A percentile compares a stretch with the other conserved stretches of the same genome.
These are phyloP conservation scores for Balaeniceps rex DNA, from an alignment of 2,113 vertebrate genomes.

Conservation along the genomic window DNA sequence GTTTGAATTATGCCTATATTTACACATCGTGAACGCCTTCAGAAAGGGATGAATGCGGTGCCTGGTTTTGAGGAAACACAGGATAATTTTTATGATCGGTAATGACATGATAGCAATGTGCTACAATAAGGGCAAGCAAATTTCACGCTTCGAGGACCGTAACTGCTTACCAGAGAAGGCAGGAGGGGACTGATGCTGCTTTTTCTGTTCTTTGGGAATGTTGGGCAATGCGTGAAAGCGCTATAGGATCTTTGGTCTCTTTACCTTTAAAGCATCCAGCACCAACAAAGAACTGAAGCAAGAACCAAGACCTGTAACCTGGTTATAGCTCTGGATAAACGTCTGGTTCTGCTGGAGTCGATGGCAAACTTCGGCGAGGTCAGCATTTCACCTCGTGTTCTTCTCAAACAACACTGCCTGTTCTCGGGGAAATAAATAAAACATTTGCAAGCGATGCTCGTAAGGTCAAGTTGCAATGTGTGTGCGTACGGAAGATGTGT, in stretches of 20 bases:
- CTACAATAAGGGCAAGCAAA: background rate
- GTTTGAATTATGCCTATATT: background rate
- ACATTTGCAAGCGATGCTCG: background rate
- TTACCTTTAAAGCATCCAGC: background rate
- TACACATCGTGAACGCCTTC: background rate
- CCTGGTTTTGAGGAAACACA: background rate
- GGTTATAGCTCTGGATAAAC: background rate
- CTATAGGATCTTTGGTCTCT: background rate
- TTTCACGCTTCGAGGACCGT: background rate
- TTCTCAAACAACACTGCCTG: background rate
- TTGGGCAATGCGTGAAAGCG: background rate
- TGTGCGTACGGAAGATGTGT: background rate
- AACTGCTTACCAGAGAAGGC: background rate
- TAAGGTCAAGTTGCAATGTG: background rate
- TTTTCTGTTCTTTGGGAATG: background rate
- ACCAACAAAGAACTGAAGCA: background rate
- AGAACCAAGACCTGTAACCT: background rate
- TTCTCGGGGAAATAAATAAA: slow-evolving; percentile 30
- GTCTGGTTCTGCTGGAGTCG: background rate
- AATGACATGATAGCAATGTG: background rate
- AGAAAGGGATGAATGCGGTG: background rate
- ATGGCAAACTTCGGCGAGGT: background rate
- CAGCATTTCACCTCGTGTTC: slow-evolving; percentile 27
- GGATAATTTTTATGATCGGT: background rate
- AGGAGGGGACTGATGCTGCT: background rate